Evolutionary conservation across 2,797 vertebrate species (phyloP), one percentile per base, ranked within the genome.

Genomic region (Betta splendens): DNA sequence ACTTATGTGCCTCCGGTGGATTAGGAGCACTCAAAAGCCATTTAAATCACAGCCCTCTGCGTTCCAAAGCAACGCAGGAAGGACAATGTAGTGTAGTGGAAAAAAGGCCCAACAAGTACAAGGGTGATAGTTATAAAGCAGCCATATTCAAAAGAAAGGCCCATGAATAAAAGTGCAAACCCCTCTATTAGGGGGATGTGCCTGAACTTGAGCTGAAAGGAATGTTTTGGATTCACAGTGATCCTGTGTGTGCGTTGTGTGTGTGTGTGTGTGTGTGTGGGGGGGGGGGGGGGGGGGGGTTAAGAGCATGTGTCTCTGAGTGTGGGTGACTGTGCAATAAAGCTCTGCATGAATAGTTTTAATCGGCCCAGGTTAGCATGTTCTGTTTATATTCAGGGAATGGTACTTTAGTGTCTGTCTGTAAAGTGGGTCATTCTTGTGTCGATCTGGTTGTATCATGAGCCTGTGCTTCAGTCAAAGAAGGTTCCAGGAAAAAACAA

Each of bases 161-260:
- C 84, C 81, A 84, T 87, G 85, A 89, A 91, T 87, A 89, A 90
- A 89, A 88, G 85, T 84, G 77, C 88, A 89, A 91, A 91, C 85
- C 90, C 89, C 85, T 83, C 89, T 84, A 90, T 91, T 92, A 91
- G 81, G 76, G 79, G 87, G 81, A 91, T 88, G 81, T 90, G 91
- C 78, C 89, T 91, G 86, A 90, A 89, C 91, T 85, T 86, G 91
- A 89, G 81, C 79, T 78, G 77, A 82, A 85, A 85, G 90, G 90
- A 92, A 92, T 92, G 89, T 87, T 89, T 85, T 89, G 87, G 85
- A 89, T 89, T 85, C 78, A 75, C 69, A 85, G 81, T 68, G 83
- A 85, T 86, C 79, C 75, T 83, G 77, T 89, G 80, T 81, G 69
- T 71, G 49, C 20, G n/a, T n/a, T n/a, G n/a, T n/a, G n/a, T n/a